phyloP scores from a whole-genome alignment of 1,140 invertebrate species.

The Anthonomus grandis region DNA sequence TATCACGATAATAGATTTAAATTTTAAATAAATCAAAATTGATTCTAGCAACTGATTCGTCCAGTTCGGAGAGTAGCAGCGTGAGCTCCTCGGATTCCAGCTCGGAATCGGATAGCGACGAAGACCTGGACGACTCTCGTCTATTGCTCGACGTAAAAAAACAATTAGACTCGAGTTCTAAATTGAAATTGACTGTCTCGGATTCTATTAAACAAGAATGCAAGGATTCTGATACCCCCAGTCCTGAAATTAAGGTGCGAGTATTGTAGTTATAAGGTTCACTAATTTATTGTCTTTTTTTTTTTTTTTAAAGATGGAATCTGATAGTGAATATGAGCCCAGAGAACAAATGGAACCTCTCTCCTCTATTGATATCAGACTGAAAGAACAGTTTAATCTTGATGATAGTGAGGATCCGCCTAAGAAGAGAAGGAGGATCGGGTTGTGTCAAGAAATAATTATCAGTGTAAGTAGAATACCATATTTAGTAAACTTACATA shows the following conservation, averaged over 20 bases:
- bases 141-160: conserved; percentile 41
- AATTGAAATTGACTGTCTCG: conserved; percentile 13
- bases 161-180: conserved; percentile 32
- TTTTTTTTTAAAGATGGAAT: conserved; percentile 16
- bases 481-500: conserved; percentile 6
- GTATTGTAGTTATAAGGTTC: neutral
- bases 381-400: conserved; percentile 39
- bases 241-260: conserved; percentile 26
- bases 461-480: conserved; percentile 61
- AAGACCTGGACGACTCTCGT: conserved; percentile 43
- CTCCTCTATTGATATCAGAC: conserved; percentile 34
- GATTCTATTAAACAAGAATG: conserved; percentile 21
- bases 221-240: conserved; percentile 16
- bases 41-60: conserved; percentile 47
- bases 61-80: conserved; percentile 46
- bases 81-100: conserved; percentile 52
- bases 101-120: conserved; percentile 54
- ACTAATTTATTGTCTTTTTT: neutral
- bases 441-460: conserved; percentile 63
- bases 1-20: neutral
- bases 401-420: conserved; percentile 27
- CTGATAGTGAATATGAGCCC: conserved; percentile 11
- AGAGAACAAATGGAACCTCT: conserved; percentile 1
- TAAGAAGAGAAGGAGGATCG: conserved; percentile 50
- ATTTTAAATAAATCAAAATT: neutral